These are phyloP conservation scores for Porites cylindrica DNA, from an alignment of 92 coral and sea anemone genomes.

Conservation along the genomic window DNA sequence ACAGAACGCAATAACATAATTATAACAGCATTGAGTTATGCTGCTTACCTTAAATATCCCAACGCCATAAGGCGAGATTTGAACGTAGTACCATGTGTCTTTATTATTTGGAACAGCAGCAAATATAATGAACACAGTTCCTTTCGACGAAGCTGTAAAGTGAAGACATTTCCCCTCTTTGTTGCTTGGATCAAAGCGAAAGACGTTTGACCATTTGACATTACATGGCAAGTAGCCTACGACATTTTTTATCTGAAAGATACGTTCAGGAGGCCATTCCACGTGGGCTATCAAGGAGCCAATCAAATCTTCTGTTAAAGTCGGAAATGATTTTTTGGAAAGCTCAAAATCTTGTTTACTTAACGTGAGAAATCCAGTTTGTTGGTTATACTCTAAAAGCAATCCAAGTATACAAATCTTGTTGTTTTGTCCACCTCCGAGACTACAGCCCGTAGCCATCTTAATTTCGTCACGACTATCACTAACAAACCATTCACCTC, in stretches of 20 bases:
- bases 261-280: too few relatives aligned
- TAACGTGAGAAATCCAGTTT: slow-evolving; percentile 16
- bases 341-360: neutral
- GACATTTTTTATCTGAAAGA: too few relatives aligned
- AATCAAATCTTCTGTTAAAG: neutral
- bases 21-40: too few relatives aligned
- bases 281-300: neutral
- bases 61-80: slow-evolving; percentile 12
- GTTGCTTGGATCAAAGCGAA: slow-evolving; percentile 43
- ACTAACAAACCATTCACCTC: neutral
- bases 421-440: neutral
- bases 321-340: slow-evolving; percentile 1
- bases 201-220: too few relatives aligned
- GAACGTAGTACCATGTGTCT: slow-evolving; percentile 16
- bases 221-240: too few relatives aligned
- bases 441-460: neutral
- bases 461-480: neutral
- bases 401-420: slow-evolving; percentile 41
- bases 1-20: too few relatives aligned
- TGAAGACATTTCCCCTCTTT: slow-evolving; percentile 41
- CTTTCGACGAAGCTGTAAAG: slow-evolving; percentile 28
- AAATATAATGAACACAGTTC: neutral
- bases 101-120: neutral
- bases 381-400: slow-evolving; percentile 16
- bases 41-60: slow-evolving; percentile 6